phyloP scores from a whole-genome alignment of 2,888 invertebrate species.

The Trilocha varians region DNA sequence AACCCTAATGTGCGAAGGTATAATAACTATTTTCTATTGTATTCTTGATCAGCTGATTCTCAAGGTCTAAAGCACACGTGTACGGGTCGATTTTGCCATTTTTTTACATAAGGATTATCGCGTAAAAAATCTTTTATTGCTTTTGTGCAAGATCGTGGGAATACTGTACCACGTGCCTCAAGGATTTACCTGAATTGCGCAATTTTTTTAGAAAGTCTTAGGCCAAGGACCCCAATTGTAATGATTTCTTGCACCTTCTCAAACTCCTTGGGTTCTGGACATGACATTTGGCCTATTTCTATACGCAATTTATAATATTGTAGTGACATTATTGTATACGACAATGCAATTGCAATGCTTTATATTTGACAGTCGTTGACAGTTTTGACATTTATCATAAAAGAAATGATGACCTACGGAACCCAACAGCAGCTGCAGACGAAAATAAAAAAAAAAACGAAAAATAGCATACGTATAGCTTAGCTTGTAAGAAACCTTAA shows the following conservation, averaged over 20 bases:
- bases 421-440: too few relatives aligned
- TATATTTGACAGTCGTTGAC: too few relatives aligned
- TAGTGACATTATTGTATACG: too few relatives aligned
- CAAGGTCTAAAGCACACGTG: constrained; percentile 45
- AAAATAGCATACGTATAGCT: too few relatives aligned
- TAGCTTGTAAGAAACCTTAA: too few relatives aligned
- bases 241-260: background rate
- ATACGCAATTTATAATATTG: too few relatives aligned
- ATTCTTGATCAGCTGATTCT: constrained; percentile 47
- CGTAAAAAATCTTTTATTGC: constrained; percentile 29
- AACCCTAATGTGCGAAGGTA: background rate
- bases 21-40: background rate
- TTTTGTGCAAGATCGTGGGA: constrained; percentile 56
- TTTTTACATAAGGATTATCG: constrained; percentile 29
- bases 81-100: constrained; percentile 41
- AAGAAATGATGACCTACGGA: too few relatives aligned
- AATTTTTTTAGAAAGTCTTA: constrained; percentile 10
- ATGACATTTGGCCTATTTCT: background rate
- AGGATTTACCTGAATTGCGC: constrained; percentile 30
- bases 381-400: too few relatives aligned
- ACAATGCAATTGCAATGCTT: too few relatives aligned
- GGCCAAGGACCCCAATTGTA: constrained; percentile 1
- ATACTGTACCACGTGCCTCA: constrained; percentile 37
- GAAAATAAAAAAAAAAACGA: too few relatives aligned
- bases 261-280: background rate